Conservation (phyloP, 2,888 invertebrate genomes). For the Xylophagus ater region DNA sequence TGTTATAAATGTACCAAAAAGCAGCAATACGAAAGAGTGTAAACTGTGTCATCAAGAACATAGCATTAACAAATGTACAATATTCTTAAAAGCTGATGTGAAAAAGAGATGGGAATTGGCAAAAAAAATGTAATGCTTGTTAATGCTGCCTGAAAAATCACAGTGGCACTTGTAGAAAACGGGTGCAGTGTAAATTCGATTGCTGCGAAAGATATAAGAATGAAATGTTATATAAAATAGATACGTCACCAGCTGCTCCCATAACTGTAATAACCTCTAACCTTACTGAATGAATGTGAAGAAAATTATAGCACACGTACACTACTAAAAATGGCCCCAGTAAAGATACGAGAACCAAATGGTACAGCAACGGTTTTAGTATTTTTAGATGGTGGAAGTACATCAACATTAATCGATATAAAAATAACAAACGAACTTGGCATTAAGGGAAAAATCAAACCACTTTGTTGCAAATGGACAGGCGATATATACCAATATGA, state of each 20-base stretch:
- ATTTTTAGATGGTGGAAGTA: slow-evolving; percentile 4
- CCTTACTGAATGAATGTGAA: too few relatives aligned
- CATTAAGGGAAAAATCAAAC: neutral
- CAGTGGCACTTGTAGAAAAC: slow-evolving; percentile 4
- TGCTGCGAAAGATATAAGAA: slow-evolving; percentile 6
- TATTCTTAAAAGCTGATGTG: slow-evolving; percentile 3
- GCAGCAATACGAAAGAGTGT: neutral
- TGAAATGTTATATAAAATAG: neutral
- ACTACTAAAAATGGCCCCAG: slow-evolving; percentile 2
- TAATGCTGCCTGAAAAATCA: neutral
- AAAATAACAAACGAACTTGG: slow-evolving; percentile 1
- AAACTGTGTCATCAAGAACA: too few relatives aligned
- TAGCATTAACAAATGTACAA: too few relatives aligned
- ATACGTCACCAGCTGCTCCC: too few relatives aligned
- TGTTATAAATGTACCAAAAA: too few relatives aligned
- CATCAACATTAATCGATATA: slow-evolving; percentile 1
- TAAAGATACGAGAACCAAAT: neutral
- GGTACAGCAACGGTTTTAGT: neutral
- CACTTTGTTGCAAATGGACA: slow-evolving; percentile 4
- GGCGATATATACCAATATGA: slow-evolving; percentile 8
- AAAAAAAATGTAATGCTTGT: neutral
- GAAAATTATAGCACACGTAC: neutral
- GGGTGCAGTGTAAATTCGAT: slow-evolving; percentile 8
- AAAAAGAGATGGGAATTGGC: too few relatives aligned
- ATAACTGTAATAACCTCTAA: too few relatives aligned